Conservation (phyloP, 2,113 vertebrate genomes). For the Seriola dumerili region DNA sequence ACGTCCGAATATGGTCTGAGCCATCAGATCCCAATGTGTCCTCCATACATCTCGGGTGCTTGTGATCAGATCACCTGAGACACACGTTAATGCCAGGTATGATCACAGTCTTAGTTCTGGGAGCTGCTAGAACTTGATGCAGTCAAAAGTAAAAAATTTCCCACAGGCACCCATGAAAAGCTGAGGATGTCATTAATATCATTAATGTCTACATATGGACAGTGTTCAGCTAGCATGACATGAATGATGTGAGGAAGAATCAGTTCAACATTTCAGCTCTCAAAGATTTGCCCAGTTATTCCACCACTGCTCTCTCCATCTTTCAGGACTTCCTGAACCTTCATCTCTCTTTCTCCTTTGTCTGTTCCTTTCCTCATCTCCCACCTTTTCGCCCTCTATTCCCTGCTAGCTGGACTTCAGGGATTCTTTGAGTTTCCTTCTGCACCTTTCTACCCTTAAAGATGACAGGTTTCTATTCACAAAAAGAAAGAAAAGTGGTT, state of each 20-base stretch:
- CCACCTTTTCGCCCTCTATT: background rate
- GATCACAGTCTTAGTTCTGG: constrained; percentile 4
- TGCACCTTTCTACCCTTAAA: constrained; percentile 25
- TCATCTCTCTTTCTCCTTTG: background rate
- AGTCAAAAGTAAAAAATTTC: constrained; percentile 29
- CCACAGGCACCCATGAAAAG: constrained; percentile 2
- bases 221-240: background rate
- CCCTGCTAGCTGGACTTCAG: background rate
- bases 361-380: constrained; percentile 6
- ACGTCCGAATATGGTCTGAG: too few relatives aligned
- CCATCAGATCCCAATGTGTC: too few relatives aligned
- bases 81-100: background rate
- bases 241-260: constrained; percentile 9
- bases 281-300: constrained; percentile 3
- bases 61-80: background rate
- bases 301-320: background rate
- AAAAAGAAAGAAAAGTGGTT: constrained; percentile 3
- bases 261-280: constrained; percentile 13
- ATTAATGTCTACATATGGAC: constrained; percentile 27
- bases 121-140: constrained; percentile 40
- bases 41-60: too few relatives aligned
- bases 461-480: constrained; percentile 41
- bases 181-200: constrained; percentile 23
- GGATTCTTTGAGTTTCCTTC: background rate
- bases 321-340: constrained; percentile 1